phyloP scores from a whole-genome alignment of 2,888 invertebrate species.

The Hofmannophila pseudospretella region DNA sequence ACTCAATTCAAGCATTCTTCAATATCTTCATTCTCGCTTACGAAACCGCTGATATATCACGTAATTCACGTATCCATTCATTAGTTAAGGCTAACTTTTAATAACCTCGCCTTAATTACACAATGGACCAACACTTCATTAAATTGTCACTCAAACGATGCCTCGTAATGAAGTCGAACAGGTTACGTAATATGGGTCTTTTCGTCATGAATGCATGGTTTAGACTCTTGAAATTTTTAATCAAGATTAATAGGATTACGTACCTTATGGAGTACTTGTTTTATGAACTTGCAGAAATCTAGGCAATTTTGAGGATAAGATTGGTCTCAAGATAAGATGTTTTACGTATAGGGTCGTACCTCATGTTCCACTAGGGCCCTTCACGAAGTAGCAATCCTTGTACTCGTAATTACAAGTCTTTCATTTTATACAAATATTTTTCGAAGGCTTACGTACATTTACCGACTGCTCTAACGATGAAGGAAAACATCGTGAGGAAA shows the following conservation, averaged over 20 bases:
- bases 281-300: no score
- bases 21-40: conserved; percentile 38
- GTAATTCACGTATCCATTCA: conserved; percentile 45
- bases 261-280: not conserved
- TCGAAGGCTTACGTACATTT: no score
- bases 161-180: conserved; percentile 36
- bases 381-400: no score
- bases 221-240: conserved; percentile 3
- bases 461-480: no score
- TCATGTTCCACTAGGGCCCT: no score
- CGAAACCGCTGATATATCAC: conserved; percentile 34
- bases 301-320: no score
- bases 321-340: no score
- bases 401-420: no score
- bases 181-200: conserved; percentile 31
- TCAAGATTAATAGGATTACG: conserved; percentile 2
- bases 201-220: conserved; percentile 4
- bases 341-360: no score
- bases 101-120: conserved; percentile 61
- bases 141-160: conserved; percentile 64
- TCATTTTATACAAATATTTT: no score
- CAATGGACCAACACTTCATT: conserved; percentile 68
- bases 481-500: no score
- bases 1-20: conserved; percentile 27
- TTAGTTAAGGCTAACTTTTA: conserved; percentile 52